Percentiles rank a stretch among this genome's conserved stretches.
Evolutionary conservation across 2,888 invertebrate genomes (phyloP).

Genomic region (Sesia bembeciformis): DNA sequence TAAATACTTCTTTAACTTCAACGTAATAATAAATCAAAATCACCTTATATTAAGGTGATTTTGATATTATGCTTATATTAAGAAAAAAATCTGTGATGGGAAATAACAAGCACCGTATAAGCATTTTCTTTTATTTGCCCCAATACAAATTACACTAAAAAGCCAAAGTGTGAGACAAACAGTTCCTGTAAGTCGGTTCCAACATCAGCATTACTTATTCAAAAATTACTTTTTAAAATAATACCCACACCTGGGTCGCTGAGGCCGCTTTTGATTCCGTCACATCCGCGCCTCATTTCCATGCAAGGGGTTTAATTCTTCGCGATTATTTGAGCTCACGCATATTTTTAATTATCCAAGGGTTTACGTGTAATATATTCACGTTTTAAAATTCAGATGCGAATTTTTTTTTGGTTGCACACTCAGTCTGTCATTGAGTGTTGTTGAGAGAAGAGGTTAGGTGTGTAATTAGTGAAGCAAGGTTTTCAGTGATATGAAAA

Average conservation of each 20-base stretch:
- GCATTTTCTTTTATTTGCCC: no score
- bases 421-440: constrained; percentile 50
- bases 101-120: no score
- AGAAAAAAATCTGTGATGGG: no score
- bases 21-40: no score
- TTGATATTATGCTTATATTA: no score
- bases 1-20: no score
- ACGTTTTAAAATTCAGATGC: constrained; percentile 40
- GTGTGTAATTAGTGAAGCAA: constrained; percentile 2
- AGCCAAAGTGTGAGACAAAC: no score
- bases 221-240: constrained; percentile 30
- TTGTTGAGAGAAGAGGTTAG: constrained; percentile 36
- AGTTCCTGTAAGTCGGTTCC: no score
- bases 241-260: constrained; percentile 49
- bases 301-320: constrained; percentile 69
- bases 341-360: constrained; percentile 74
- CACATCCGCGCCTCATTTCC: constrained; percentile 56
- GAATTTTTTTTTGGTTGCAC: constrained; percentile 32
- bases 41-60: no score
- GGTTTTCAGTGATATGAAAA: background rate
- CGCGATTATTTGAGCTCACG: constrained; percentile 67
- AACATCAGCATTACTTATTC: background rate
- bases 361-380: constrained; percentile 60
- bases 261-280: constrained; percentile 53
- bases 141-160: no score